Base-by-base conservation (phyloP, 2,113 vertebrate genomes). In the Anolis sagrei region DNA sequence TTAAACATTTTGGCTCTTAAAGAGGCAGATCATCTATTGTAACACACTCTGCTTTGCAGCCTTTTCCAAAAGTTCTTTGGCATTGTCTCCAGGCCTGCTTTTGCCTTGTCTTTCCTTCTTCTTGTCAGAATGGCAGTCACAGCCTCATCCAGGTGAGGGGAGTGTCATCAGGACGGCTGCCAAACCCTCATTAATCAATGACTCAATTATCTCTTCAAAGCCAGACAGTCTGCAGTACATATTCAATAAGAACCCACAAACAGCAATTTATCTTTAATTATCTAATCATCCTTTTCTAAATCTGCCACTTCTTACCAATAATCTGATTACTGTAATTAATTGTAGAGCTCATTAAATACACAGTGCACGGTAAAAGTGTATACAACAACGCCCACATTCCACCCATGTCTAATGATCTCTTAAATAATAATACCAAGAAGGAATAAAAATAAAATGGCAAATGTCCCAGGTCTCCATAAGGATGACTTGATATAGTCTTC, bases 261-360 rank as follows among this genome's bases (percentile, higher is more conserved):
- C 8, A 79, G 81, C 81, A 83, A 87, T 89, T 87, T 89, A 81
- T 83, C 81, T 83, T 85, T 91, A 80, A 81, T 88, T 84, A 87
- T 64, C 88, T 89, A 64, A 83, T 85, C 0, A 87, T 86, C 86
- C 86, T 81, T 25, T 62, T 89, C 68, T 61, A 86, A 84, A 83
- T 83, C 82, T 91, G 81, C 81, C 79, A 51, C 89, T 84, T 83
- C 72, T 90, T 89, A 80, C 48, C 81, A 81, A 81, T 84, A 78
- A 90, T 79, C 86, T 79, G 83, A 78, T 86, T 68, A 83, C 81
- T 88, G 79, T 79, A 83, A 91, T 89, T 91, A 89, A 89, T 79
- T 84, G 81, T 81, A 88, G 58, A 70, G 23, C 54, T 91, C 48
- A 61, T 81, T 89, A 91, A 89, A 70, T 69, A 88, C 70, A 76